Percentiles rank a stretch among this genome's conserved stretches.
Evolutionary conservation across 2,113 vertebrate genomes (phyloP).

Genomic region (Phaetusa simplex): DNA sequence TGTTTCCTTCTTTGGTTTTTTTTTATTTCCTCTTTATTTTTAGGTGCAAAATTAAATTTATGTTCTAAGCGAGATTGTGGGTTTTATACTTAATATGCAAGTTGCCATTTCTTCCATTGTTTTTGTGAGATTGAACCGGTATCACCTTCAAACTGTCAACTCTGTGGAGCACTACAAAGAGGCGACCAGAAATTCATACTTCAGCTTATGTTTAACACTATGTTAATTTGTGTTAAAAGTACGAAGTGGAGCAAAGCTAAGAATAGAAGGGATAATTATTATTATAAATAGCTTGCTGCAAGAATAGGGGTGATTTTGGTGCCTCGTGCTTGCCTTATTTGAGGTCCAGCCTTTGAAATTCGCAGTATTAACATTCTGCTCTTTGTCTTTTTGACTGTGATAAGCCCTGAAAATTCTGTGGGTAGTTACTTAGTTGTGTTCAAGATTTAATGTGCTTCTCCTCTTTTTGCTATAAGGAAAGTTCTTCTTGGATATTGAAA

Average conservation of each 20-base stretch:
- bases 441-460: neutral
- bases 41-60: too few species aligned
- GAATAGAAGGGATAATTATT: constrained; percentile 46
- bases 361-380: neutral
- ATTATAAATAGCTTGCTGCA: constrained; percentile 56
- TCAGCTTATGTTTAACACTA: neutral
- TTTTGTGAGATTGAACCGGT: neutral
- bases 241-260: constrained; percentile 53
- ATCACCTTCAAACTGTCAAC: neutral
- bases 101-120: neutral
- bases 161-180: neutral
- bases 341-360: neutral
- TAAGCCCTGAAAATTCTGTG: neutral
- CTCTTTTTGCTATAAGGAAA: neutral
- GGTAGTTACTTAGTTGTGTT: neutral
- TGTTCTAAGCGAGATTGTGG: neutral
- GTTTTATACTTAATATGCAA: neutral
- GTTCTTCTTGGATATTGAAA: neutral
- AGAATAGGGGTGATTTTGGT: neutral
- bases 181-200: neutral
- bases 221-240: constrained; percentile 40
- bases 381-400: neutral
- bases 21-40: neutral
- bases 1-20: accelerated
- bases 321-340: neutral